Evolutionary conservation across 2,797 vertebrate species (phyloP), one percentile per base, ranked within the genome.

Genomic region (Sebastes hubbsi): DNA sequence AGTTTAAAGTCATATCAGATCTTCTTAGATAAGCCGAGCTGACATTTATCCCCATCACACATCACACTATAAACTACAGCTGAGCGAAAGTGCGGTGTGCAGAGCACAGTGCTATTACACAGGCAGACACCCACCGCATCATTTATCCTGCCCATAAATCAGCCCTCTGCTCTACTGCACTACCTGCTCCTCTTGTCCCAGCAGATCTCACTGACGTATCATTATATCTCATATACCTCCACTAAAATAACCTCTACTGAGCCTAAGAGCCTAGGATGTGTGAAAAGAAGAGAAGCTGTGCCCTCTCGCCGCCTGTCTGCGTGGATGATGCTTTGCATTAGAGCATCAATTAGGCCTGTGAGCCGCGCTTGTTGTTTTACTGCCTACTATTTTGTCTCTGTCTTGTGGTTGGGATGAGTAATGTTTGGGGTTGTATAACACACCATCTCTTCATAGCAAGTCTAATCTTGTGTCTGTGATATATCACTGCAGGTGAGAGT

Each of bases 101-200:
- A 85, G 86, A 91, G 89, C 90, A 77, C 87, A 88, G 86, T 88
- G 89, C 91, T 91, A 91, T 94, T 93, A 94, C 91, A 92, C 88
- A 91, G 87, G 89, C 92, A 93, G 92, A 94, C 93, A 93, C 91
- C 92, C 91, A 94, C 89, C 92, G 91, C 92, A 93, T 94, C 90
- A 92, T 94, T 94, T 94, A 93, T 94, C 93, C 93, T 84, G 89
- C 88, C 89, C 89, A 92, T 95, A 93, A 94, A 95, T 94, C 92
- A 94, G 92, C 89, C 90, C 90, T 91, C 87, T 90, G 89, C 93
- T 95, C 92, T 81, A 87, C 87, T 88, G 87, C 92, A 85, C 90
- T 91, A 91, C 88, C 90, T 89, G 87, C 91, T 94, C 85, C 88
- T 92, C 90, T 91, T 90, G 93, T 93, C 92, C 93, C 92, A 83